Evolutionary conservation across 1,140 invertebrate species (phyloP).

Genomic region (Diorhabda carinulata): DNA sequence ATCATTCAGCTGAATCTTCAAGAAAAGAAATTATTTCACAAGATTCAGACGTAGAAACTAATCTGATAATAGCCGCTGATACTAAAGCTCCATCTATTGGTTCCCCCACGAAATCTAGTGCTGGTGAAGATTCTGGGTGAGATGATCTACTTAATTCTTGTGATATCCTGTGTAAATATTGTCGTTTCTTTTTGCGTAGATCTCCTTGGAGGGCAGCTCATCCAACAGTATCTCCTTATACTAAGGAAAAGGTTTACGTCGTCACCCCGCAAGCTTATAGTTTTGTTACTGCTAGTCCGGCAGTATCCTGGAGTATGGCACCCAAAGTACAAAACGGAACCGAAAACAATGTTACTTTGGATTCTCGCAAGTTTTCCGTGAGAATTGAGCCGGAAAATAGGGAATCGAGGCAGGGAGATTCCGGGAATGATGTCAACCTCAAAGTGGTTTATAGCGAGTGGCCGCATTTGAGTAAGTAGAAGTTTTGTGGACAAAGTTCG

Average conservation of each 20-base stretch:
- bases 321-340: constrained; percentile 40
- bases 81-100: constrained; percentile 32
- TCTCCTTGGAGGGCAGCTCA: constrained; percentile 59
- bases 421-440: constrained; percentile 46
- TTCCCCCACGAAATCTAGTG: constrained; percentile 28
- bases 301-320: constrained; percentile 35
- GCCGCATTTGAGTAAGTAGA: constrained; percentile 55
- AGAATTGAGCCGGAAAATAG: constrained; percentile 51
- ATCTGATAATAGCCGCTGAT: constrained; percentile 34
- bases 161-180: not conserved
- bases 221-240: constrained; percentile 65
- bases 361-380: constrained; percentile 58
- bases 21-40: constrained; percentile 47
- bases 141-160: too few species aligned
- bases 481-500: too few species aligned
- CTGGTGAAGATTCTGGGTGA: constrained; percentile 3
- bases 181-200: not conserved
- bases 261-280: constrained; percentile 65
- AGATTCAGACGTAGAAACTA: constrained; percentile 40
- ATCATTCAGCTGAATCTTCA: constrained; percentile 54
- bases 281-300: constrained; percentile 28
- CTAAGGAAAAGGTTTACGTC: constrained; percentile 73
- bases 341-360: constrained; percentile 45
- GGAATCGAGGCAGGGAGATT: constrained; percentile 44
- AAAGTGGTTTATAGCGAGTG: constrained; percentile 49